A percentile compares a stretch with the other conserved stretches of the same genome.
Evolutionary conservation across 2,888 invertebrate species (phyloP).

Genomic region (Julus scanicus): DNA sequence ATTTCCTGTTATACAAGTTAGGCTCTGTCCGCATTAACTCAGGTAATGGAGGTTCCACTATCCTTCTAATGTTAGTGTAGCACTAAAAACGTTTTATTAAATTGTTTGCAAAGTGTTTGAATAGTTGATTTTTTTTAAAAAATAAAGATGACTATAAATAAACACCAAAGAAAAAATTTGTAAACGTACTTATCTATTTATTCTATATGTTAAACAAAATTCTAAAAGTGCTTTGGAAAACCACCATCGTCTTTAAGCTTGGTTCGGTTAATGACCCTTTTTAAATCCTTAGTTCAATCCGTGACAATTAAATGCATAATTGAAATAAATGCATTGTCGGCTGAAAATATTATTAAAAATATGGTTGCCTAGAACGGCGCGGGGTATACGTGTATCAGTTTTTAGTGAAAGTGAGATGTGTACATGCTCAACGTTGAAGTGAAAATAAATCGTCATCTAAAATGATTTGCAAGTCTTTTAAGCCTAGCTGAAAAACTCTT

Average conservation of each 20-base stretch:
- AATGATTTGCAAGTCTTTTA: slow-evolving; percentile 33
- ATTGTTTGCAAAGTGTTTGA: no score
- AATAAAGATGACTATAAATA: no score
- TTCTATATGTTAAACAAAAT: no score
- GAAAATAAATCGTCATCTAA: slow-evolving; percentile 33
- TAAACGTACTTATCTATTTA: no score
- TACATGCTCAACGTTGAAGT: background rate
- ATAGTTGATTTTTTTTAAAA: no score
- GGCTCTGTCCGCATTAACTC: no score
- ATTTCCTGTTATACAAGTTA: no score
- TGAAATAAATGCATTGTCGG: background rate
- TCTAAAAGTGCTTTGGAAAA: no score
- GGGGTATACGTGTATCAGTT: background rate
- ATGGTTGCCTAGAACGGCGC: background rate
- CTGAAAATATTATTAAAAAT: slow-evolving; percentile 15
- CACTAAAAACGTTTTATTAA: no score
- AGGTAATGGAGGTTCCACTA: no score
- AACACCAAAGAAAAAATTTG: no score
- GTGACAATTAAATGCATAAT: slow-evolving; percentile 19
- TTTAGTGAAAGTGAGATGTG: background rate
- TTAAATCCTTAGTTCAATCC: background rate
- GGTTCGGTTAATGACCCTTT: background rate
- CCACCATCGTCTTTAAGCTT: background rate
- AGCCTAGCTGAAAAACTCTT: background rate
- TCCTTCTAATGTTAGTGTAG: no score